Percentiles rank a stretch among this genome's conserved stretches.
phyloP scores from a whole-genome alignment of 1,140 invertebrate genomes.

The Drosophila arizonae region DNA sequence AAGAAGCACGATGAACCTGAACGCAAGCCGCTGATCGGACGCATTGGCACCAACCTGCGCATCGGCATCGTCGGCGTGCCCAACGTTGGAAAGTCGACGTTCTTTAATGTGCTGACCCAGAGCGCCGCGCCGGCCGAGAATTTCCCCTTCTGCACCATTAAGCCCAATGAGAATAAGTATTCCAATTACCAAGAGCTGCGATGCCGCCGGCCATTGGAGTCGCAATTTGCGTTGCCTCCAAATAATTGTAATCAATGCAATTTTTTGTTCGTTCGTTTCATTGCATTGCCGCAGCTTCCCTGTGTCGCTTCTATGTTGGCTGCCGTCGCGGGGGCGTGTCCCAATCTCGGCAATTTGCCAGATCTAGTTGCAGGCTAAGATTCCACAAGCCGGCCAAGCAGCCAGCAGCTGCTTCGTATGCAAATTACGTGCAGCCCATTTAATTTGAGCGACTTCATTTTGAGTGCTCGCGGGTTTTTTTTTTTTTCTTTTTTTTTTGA shows the following conservation, averaged over 20 bases:
- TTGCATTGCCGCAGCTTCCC: conserved; percentile 13
- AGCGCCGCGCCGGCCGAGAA: conserved; percentile 98
- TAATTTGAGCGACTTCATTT: conserved; percentile 75
- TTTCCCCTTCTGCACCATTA: conserved; percentile 99
- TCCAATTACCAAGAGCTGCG: conserved; percentile 65
- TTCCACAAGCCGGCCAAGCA: neutral
- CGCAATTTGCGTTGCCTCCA: conserved; percentile 21
- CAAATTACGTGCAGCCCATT: conserved; percentile 65
- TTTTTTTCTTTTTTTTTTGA: conserved; percentile 31
- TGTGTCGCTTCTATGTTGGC: conserved; percentile 26
- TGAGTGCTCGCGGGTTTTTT: conserved; percentile 38
- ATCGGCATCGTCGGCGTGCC: conserved; percentile 95
- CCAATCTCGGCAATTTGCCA: conserved; percentile 62
- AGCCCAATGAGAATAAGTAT: conserved; percentile 99
- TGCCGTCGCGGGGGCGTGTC: conserved; percentile 54
- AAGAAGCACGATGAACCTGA: conserved; percentile 97
- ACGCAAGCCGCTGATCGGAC: conserved; percentile 95
- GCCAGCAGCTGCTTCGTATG: conserved; percentile 49
- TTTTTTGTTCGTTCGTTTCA: conserved; percentile 23
- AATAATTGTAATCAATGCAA: conserved; percentile 40
- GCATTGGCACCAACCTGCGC: conserved; percentile 98
- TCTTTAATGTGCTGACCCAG: conserved; percentile 99
- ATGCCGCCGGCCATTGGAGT: conserved; percentile 8
- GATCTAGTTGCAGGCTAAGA: conserved; percentile 54
- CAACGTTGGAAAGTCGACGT: conserved; percentile 99